Percentiles rank a stretch among this genome's conserved stretches.
These are phyloP conservation scores for Momotus momota DNA, from an alignment of 2,797 vertebrate species.

Conservation along the genomic window DNA sequence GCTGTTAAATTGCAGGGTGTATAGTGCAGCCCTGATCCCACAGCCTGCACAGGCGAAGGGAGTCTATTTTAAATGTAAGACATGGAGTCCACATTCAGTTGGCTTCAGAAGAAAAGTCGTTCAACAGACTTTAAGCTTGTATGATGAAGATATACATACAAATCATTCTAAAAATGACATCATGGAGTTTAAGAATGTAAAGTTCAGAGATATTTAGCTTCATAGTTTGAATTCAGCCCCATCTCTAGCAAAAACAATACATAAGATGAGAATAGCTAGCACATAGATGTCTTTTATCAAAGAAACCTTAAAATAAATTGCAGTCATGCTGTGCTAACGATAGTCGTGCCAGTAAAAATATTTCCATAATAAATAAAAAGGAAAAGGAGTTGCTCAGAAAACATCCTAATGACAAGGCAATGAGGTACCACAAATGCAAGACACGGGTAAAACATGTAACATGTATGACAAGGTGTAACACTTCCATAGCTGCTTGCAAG, in stretches of 20 bases:
- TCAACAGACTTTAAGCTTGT: background rate
- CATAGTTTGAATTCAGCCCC: background rate
- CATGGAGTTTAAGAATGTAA: background rate
- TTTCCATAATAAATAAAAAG: conserved; percentile 27
- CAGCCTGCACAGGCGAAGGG: background rate
- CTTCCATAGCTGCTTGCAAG: background rate
- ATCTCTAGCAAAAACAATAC: background rate
- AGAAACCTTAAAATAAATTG: background rate
- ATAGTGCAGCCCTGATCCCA: background rate
- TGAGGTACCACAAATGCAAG: background rate
- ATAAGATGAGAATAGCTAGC: background rate
- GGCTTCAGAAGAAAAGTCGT: background rate
- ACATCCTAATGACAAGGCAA: background rate
- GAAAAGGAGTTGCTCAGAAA: conserved; percentile 9
- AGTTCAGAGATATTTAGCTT: background rate
- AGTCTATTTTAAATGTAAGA: background rate
- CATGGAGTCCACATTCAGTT: background rate
- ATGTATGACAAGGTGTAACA: background rate
- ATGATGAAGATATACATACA: background rate
- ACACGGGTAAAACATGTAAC: background rate
- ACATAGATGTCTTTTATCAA: background rate
- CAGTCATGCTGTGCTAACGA: background rate
- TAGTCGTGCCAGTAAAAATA: background rate
- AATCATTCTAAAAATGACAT: background rate
- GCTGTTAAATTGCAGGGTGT: background rate